Evolutionary conservation across 2,888 invertebrate species (phyloP), one percentile per base, ranked within the genome.

Genomic region (Pardosa pseudoannulata): DNA sequence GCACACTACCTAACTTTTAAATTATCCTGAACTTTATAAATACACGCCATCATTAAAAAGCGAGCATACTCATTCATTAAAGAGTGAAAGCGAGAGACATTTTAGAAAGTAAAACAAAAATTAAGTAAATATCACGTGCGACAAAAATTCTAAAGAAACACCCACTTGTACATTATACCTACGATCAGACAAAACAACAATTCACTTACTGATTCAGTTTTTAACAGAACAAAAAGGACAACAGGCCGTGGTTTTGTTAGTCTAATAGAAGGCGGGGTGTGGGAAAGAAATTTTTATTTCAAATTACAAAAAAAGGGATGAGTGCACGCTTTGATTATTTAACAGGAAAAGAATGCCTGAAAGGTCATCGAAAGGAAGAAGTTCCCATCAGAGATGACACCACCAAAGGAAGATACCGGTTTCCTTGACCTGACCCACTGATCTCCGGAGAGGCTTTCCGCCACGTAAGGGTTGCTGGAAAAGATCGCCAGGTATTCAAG

Each of bases 341-440:
- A 83, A 83, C 73, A 73, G 19, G 32, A 41, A 32, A 78, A 73
- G 81, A 81, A 81, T 75, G 70, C 74, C 70, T 16, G 46, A 67
- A 78, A 76, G 83, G 76, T 78, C 83, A 78, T 68, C 78, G 78
- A 85, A 85, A 78, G 83, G 76, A 83, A 83, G 82, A 83, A 72
- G 78, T 85, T 85, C 78, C 78, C 83, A 85, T 85, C 76, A 76
- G 32, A 67, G 83, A 85, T 85, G 78, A 85, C 83, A 85, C 83
- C 83, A 73, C 64, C 78, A 32, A 78, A 78, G 83, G 78, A 85
- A 68, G 78, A 80, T 87, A 87, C 87, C 87, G 87, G 87, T 87
- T 87, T 87, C 87, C 80, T 79, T 87, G 87, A 87, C 87, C 79
- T 46, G 87, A 87, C 87, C 80, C 70, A 87, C 80, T 87, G 79